phyloP scores from a whole-genome alignment of 1,140 invertebrate species.

The Brachionus rotundiformis region DNA sequence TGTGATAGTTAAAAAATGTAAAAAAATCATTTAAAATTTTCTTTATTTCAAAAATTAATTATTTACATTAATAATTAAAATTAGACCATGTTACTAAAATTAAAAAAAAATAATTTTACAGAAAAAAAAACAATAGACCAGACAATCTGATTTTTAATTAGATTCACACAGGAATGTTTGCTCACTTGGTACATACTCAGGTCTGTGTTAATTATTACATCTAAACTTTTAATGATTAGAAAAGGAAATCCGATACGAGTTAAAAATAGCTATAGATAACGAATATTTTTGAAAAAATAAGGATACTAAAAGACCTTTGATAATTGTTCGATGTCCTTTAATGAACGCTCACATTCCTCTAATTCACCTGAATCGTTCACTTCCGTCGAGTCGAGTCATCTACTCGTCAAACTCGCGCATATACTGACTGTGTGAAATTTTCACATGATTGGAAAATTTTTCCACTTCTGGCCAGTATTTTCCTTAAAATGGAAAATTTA shows the following conservation, averaged over 20 bases:
- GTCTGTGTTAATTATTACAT: background rate
- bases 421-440: constrained; percentile 34
- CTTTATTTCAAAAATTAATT: background rate
- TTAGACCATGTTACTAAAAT: background rate
- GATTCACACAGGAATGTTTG: background rate
- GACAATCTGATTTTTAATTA: background rate
- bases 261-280: background rate
- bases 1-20: background rate
- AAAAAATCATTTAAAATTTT: background rate
- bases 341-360: background rate
- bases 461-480: constrained; percentile 20
- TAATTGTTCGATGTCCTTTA: background rate
- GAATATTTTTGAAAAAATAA: background rate
- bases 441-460: background rate
- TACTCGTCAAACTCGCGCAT: background rate
- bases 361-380: background rate
- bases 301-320: background rate
- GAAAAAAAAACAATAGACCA: constrained; percentile 5
- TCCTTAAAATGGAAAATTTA: background rate
- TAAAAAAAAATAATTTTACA: background rate
- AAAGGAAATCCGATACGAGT: background rate
- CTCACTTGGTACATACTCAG: background rate
- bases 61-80: constrained; percentile 16
- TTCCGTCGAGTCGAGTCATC: background rate
- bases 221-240: background rate